Base-by-base conservation (phyloP, 2,888 invertebrate genomes). In the Elmis aenea region DNA sequence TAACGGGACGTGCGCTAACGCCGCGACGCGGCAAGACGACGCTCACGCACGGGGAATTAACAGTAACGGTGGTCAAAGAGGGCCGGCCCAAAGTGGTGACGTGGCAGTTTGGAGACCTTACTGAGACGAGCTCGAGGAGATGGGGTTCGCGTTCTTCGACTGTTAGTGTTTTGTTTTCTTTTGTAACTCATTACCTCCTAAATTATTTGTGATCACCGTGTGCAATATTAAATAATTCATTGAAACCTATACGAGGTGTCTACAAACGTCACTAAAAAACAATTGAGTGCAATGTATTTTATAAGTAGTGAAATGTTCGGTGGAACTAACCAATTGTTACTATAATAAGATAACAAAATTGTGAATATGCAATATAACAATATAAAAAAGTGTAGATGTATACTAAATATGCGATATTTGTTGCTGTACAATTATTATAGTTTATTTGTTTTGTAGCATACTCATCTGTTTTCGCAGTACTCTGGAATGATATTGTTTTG, bases 101-200 rank as follows among this genome's bases (percentile, higher is more conserved):
- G 79, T 83, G 60, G 81, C 83, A 25, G 85, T 85, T 32, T 85
- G 85, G 85, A 72, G 85, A 67, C 85, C 85, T 50, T 85, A 85
- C 72, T 85, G 73, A 71, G 38, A 42, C 18, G 30, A 42, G 27
- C 35, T 46, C 6, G 42, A 46, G 33, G 35, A 18, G 23, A 35
- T 45, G 38, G 45, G 45, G 3, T 42, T 45, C 39, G 34, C 37
- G 10, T 38, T 35, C 26, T 45, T 45, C 28, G 42, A 42, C 33
- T 38, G 46, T 50, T 45, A 42, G 23, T 33, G 18, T 26, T 13
- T n/a, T 26, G 18, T 6, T 26, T 6, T 6, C 16, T 27, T 30
- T 26, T n/a, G n/a, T n/a, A n/a, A n/a, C n/a, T n/a, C n/a, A n/a
- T n/a, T n/a, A n/a, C n/a, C n/a, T 3, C 23, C n/a, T 10, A 23